Percentiles rank a stretch among this genome's conserved stretches.
These are phyloP conservation scores for Hirtodrosophila histrioides DNA, from an alignment of 2,888 invertebrate species.

Conservation along the genomic window DNA sequence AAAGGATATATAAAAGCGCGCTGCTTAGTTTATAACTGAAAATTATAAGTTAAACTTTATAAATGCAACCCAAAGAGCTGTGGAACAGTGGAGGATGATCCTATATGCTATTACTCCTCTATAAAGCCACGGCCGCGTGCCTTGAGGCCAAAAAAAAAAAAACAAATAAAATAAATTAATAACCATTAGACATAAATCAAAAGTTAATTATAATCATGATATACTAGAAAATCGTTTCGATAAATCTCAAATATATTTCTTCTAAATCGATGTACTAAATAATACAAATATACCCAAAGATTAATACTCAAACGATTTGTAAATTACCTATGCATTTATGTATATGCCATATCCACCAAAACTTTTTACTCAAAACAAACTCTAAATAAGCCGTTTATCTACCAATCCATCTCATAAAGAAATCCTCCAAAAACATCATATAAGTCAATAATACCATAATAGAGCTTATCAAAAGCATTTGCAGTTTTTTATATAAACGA, in stretches of 20 bases:
- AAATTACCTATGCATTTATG: conserved; percentile 37
- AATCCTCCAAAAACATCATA: conserved; percentile 11
- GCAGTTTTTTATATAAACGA: conserved; percentile 26
- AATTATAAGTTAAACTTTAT: conserved; percentile 3
- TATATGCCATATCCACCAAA: conserved; percentile 27
- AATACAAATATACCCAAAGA: background rate
- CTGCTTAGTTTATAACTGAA: conserved; percentile 25
- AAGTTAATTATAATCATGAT: conserved; percentile 6
- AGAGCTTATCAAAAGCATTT: conserved; percentile 50
- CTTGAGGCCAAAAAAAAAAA: conserved; percentile 10
- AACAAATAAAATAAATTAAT: background rate
- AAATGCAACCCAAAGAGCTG: conserved; percentile 2
- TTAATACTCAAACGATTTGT: conserved; percentile 3
- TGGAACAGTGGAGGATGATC: no score
- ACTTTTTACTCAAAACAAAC: background rate
- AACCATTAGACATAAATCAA: background rate
- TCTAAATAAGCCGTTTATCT: background rate
- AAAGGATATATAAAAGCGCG: conserved; percentile 16
- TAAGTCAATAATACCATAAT: conserved; percentile 15
- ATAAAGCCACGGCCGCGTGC: background rate
- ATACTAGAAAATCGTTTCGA: background rate
- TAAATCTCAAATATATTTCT: background rate
- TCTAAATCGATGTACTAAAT: background rate
- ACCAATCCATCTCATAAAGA: conserved; percentile 9
- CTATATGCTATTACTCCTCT: no score